These are phyloP conservation scores for Chelmon rostratus DNA, from an alignment of 2,797 vertebrate genomes.

Conservation along the genomic window DNA sequence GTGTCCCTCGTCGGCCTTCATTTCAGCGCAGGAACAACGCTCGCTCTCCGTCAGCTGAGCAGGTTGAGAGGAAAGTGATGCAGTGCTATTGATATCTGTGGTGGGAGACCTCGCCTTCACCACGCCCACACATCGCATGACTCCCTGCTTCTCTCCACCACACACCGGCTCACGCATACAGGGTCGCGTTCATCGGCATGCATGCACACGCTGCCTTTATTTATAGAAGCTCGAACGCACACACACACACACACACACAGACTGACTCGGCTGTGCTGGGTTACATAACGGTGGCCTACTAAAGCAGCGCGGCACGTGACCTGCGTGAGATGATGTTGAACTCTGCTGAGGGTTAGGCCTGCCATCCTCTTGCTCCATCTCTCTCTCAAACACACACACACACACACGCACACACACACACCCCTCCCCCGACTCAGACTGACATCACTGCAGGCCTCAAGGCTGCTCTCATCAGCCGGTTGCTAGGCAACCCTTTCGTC, in stretches of 20 bases:
- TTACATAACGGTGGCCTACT: slow-evolving; percentile 81
- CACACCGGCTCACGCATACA: slow-evolving; percentile 27
- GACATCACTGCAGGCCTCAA: slow-evolving; percentile 76
- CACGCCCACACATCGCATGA: slow-evolving; percentile 58
- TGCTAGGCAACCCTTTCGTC: slow-evolving; percentile 85
- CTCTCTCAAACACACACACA: slow-evolving; percentile 23
- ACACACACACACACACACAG: slow-evolving; percentile 34
- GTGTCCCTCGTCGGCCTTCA: slow-evolving; percentile 17
- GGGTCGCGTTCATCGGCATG: slow-evolving; percentile 17
- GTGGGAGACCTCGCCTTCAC: slow-evolving; percentile 58
- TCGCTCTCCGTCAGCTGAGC: slow-evolving; percentile 38
- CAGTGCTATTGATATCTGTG: slow-evolving; percentile 43
- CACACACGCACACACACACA: slow-evolving; percentile 30
- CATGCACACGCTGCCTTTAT: slow-evolving; percentile 56
- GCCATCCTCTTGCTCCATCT: slow-evolving; percentile 46
- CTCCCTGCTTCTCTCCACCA: slow-evolving; percentile 33
- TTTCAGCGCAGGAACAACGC: neutral
- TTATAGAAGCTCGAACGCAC: slow-evolving; percentile 60
- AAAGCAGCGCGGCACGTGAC: slow-evolving; percentile 77
- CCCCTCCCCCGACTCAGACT: slow-evolving; percentile 61
- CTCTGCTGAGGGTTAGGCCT: slow-evolving; percentile 71
- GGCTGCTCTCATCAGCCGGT: slow-evolving; percentile 78
- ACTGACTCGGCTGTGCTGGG: slow-evolving; percentile 47
- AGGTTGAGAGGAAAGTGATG: slow-evolving; percentile 30
- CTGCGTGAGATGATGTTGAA: slow-evolving; percentile 77